A percentile compares a stretch with the other conserved stretches of the same genome.
These are phyloP conservation scores for Nebria brevicollis DNA, from an alignment of 2,888 invertebrate species.

Conservation along the genomic window DNA sequence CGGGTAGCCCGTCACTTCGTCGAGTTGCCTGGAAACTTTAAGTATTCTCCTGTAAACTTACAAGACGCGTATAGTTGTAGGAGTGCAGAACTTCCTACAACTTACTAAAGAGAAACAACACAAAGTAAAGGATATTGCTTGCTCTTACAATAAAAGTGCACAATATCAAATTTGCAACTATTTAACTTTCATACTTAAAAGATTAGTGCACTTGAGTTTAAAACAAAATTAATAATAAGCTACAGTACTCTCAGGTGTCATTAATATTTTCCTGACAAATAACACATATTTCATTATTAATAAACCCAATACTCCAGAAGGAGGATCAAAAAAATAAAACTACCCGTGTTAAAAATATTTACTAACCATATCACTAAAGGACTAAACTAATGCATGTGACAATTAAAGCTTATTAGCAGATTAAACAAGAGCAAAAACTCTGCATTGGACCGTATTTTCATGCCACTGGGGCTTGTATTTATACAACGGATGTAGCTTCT, in stretches of 20 bases:
- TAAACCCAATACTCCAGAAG: too few relatives aligned
- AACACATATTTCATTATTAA: too few relatives aligned
- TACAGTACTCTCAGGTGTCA: too few relatives aligned
- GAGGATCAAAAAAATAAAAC: too few relatives aligned
- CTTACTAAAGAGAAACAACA: neutral
- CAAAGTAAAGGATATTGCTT: neutral
- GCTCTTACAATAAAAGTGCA: neutral
- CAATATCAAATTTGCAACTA: neutral
- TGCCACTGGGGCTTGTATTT: neutral
- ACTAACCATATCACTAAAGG: neutral
- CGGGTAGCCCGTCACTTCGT: neutral
- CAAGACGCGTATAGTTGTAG: neutral
- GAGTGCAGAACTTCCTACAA: neutral
- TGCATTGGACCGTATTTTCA: neutral
- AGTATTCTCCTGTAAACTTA: neutral
- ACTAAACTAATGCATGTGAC: neutral
- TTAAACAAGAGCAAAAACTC: neutral
- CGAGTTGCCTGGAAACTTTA: neutral
- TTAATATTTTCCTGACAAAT: too few relatives aligned
- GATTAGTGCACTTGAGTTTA: neutral
- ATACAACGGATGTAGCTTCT: neutral
- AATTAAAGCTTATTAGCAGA: neutral
- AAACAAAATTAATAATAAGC: too few relatives aligned
- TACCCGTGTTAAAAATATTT: too few relatives aligned
- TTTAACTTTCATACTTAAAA: neutral